Evolutionary conservation across 1,140 invertebrate species (phyloP).

Genomic region (Caenorhabditis briggsae): DNA sequence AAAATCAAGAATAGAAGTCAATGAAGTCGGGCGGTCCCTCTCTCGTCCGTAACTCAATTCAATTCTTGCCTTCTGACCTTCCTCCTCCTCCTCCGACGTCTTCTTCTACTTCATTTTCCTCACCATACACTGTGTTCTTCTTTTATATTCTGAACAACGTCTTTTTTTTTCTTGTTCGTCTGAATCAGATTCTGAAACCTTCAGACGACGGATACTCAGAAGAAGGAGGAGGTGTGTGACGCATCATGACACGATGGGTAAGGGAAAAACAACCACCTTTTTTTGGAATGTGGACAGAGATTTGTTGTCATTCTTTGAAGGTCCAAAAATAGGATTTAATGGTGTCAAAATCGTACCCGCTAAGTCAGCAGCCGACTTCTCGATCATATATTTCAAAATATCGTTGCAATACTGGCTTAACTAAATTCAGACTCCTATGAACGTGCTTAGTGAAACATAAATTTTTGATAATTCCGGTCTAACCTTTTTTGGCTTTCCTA

Average conservation of each 20-base stretch:
- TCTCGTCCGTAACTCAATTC: slow-evolving; percentile 53
- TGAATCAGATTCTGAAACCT: slow-evolving; percentile 13
- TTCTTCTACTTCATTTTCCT: slow-evolving; percentile 13
- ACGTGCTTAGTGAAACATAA: no score
- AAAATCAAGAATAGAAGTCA: slow-evolving; percentile 54
- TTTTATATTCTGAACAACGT: not conserved
- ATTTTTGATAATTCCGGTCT: no score
- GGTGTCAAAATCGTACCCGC: no score
- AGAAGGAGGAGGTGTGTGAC: not conserved
- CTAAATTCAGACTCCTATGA: no score
- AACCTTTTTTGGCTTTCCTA: no score
- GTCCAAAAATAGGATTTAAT: no score
- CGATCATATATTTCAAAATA: no score
- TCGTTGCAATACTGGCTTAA: no score
- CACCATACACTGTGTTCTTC: not conserved
- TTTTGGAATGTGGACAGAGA: not conserved
- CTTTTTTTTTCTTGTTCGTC: not conserved
- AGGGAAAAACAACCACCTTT: not conserved
- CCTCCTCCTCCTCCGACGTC: not conserved
- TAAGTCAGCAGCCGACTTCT: no score
- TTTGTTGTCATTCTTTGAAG: no score
- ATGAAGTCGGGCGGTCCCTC: slow-evolving; percentile 7
- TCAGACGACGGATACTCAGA: not conserved
- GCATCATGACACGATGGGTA: slow-evolving; percentile 51
- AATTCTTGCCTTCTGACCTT: not conserved